Conservation (phyloP, 1,140 invertebrate genomes). For the Bombus confusus region DNA sequence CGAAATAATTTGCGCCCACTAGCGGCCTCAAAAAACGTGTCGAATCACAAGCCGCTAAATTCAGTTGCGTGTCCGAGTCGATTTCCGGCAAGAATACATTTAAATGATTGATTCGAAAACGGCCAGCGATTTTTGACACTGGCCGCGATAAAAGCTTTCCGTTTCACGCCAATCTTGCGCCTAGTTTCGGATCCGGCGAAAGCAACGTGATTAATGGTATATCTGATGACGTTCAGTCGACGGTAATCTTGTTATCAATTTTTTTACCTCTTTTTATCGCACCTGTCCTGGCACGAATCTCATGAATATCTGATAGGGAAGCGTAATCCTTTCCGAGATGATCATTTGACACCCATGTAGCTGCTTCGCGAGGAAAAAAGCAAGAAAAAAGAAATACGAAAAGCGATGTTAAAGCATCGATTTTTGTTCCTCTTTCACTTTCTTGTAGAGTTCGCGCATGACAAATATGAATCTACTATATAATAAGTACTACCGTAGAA, state of each 20-base stretch:
- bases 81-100: slow-evolving; percentile 48
- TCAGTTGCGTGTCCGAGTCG: slow-evolving; percentile 42
- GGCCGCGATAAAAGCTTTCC: slow-evolving; percentile 40
- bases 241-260: slow-evolving; percentile 34
- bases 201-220: slow-evolving; percentile 41
- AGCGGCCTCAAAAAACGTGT: background rate
- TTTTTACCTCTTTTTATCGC: background rate
- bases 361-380: no score
- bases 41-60: slow-evolving; percentile 51
- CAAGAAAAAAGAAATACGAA: background rate
- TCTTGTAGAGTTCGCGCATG: background rate
- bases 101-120: slow-evolving; percentile 58
- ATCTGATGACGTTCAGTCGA: slow-evolving; percentile 33
- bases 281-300: background rate
- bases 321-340: background rate
- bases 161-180: slow-evolving; percentile 30
- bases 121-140: slow-evolving; percentile 46
- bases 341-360: background rate
- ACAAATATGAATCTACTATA: no score
- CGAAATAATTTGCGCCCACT: slow-evolving; percentile 35
- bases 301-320: slow-evolving; percentile 5
- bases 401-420: background rate
- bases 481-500: no score
- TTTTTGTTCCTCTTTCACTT: background rate
- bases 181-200: background rate